These are phyloP conservation scores for Herpetotheres cachinnans DNA, from an alignment of 2,113 vertebrate species.

Conservation along the genomic window DNA sequence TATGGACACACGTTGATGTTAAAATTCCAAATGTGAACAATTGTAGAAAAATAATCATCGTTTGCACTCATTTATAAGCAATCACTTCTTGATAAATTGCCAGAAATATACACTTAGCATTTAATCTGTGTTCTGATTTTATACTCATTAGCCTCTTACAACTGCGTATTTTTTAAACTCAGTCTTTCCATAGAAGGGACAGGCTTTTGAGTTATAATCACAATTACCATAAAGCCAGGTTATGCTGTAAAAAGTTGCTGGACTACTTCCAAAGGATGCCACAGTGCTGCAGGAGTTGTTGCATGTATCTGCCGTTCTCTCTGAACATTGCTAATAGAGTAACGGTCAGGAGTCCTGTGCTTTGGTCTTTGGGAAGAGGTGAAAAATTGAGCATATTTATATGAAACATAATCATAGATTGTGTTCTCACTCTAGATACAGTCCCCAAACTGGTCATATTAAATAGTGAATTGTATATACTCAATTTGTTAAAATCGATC, in stretches of 20 bases:
- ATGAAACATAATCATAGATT: neutral
- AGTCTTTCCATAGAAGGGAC: neutral
- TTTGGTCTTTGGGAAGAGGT: neutral
- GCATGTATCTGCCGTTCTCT: rapidly evolving
- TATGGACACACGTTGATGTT: neutral
- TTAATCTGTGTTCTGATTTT: neutral
- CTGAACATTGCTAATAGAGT: neutral
- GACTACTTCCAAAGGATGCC: neutral
- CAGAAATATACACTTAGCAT: neutral
- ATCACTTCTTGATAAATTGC: neutral
- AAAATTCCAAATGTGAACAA: neutral
- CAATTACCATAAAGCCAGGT: neutral
- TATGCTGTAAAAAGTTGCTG: neutral
- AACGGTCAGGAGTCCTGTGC: neutral
- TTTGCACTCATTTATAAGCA: neutral
- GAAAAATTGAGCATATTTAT: neutral
- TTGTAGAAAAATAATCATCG: neutral
- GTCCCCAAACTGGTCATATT: neutral
- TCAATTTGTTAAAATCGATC: neutral
- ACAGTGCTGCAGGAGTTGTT: neutral
- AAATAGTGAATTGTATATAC: neutral
- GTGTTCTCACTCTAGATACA: neutral
- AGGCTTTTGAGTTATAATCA: neutral
- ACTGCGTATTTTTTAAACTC: neutral
- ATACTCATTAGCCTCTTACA: neutral